A percentile compares a stretch with the other conserved stretches of the same genome.
These are phyloP conservation scores for Trematocara macrostoma DNA, from an alignment of 2,113 vertebrate species.

Conservation along the genomic window DNA sequence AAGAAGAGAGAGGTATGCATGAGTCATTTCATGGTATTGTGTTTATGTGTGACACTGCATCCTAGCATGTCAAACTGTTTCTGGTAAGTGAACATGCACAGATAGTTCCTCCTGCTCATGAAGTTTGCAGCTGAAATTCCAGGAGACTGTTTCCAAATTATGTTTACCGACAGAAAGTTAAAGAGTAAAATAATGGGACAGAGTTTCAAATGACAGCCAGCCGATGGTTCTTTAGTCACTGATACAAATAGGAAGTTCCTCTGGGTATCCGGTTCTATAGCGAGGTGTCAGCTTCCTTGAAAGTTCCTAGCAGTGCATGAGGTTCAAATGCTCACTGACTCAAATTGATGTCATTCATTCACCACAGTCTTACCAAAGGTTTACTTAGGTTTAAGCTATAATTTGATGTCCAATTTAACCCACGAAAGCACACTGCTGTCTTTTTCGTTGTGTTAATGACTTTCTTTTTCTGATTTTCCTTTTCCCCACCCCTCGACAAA, in stretches of 20 bases:
- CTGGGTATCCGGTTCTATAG: neutral
- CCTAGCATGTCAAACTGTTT: neutral
- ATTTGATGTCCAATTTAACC: neutral
- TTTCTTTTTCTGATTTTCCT: neutral
- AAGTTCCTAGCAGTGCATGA: neutral
- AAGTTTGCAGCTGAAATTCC: neutral
- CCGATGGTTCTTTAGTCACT: neutral
- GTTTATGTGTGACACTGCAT: neutral
- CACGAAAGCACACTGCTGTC: fast-evolving
- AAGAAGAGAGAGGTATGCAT: neutral
- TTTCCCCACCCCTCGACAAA: fast-evolving
- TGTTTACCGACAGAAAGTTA: neutral
- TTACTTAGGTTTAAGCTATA: neutral
- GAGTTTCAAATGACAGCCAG: neutral
- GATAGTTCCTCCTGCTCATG: neutral
- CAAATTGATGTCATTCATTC: neutral
- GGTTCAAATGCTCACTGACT: neutral
- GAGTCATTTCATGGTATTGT: neutral
- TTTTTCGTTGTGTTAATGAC: fast-evolving
- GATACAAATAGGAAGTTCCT: neutral
- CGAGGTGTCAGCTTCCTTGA: neutral
- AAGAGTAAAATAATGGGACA: neutral
- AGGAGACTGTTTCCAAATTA: neutral
- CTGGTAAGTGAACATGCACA: neutral
- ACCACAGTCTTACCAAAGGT: too few species aligned